These are phyloP conservation scores for Eurytoma californica DNA, from an alignment of 2,888 invertebrate species.

Conservation along the genomic window DNA sequence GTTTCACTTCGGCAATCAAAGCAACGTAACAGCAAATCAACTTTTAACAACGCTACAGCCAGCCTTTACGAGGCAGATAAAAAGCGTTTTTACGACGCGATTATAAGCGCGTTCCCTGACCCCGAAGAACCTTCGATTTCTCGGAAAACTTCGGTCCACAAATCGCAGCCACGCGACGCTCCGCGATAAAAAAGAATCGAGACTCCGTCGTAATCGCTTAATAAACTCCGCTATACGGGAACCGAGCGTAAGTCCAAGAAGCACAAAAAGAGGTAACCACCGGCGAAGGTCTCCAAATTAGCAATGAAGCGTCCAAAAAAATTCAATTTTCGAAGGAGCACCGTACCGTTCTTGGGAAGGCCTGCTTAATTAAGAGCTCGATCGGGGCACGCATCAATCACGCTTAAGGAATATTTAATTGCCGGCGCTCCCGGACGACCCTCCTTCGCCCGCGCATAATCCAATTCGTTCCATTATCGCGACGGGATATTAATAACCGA, in stretches of 20 bases:
- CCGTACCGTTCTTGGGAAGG: neutral
- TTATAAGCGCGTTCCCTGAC: conserved; percentile 9
- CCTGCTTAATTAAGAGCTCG: conserved; percentile 32
- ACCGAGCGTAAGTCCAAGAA: neutral
- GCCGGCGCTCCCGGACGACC: neutral
- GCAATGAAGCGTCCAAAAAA: too few species aligned
- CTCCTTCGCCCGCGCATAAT: conserved; percentile 16
- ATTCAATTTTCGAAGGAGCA: too few species aligned
- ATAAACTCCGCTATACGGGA: neutral
- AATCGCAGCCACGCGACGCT: neutral
- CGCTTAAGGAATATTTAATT: conserved; percentile 48
- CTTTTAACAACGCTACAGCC: conserved; percentile 27
- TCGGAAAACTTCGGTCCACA: conserved; percentile 12
- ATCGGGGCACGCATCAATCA: conserved; percentile 34
- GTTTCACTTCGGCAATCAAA: conserved; percentile 3
- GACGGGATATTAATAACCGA: conserved; percentile 43
- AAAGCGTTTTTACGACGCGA: conserved; percentile 21
- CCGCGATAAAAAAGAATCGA: too few species aligned
- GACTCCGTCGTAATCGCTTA: neutral
- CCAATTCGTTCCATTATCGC: conserved; percentile 34
- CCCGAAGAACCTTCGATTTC: conserved; percentile 23
- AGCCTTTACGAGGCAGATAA: conserved; percentile 31
- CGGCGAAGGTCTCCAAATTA: too few species aligned
- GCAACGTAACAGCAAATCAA: conserved; percentile 16
- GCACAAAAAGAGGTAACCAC: too few species aligned